Evolutionary conservation across 2,797 vertebrate species (phyloP).

Genomic region (Anas bahamensis): DNA sequence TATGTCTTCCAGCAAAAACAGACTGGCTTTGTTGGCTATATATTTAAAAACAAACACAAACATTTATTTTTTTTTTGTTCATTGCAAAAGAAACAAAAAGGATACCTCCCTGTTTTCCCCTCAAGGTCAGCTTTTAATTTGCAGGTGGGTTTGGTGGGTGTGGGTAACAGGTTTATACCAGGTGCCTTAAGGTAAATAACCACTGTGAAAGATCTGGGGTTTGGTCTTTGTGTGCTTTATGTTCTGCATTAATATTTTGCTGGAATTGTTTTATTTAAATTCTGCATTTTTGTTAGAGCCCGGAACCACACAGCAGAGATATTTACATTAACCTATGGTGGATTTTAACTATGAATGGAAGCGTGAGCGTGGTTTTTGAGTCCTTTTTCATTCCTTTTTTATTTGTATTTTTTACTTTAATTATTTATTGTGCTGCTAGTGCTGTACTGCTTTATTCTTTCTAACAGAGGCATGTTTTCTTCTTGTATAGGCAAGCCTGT

Average conservation of each 20-base stretch:
- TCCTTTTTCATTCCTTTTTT: not conserved
- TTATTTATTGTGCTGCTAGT: not conserved
- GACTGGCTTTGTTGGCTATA: not conserved
- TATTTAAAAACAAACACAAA: conserved; percentile 18
- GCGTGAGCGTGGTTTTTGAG: not conserved
- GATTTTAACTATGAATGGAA: not conserved
- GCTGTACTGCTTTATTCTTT: not conserved
- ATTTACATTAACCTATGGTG: not conserved
- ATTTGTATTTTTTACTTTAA: not conserved
- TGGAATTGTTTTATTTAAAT: not conserved
- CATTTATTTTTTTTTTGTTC: not conserved
- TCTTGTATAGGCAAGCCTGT: conserved; percentile 86
- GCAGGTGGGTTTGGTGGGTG: conserved; percentile 22
- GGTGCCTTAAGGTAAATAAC: not conserved
- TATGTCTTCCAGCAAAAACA: conserved; percentile 44
- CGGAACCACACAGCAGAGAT: not conserved
- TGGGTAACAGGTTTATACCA: conserved; percentile 9
- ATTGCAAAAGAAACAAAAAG: not conserved
- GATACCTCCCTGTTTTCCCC: conserved; percentile 2
- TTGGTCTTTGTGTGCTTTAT: not conserved
- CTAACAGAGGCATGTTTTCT: conserved; percentile 58
- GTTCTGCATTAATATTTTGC: not conserved
- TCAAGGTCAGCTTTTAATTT: conserved; percentile 26
- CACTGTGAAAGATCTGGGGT: not conserved
- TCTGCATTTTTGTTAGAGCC: not conserved